Evolutionary conservation across 2,888 invertebrate species (phyloP), one percentile per base, ranked within the genome.

Genomic region (Chouioia cunea): DNA sequence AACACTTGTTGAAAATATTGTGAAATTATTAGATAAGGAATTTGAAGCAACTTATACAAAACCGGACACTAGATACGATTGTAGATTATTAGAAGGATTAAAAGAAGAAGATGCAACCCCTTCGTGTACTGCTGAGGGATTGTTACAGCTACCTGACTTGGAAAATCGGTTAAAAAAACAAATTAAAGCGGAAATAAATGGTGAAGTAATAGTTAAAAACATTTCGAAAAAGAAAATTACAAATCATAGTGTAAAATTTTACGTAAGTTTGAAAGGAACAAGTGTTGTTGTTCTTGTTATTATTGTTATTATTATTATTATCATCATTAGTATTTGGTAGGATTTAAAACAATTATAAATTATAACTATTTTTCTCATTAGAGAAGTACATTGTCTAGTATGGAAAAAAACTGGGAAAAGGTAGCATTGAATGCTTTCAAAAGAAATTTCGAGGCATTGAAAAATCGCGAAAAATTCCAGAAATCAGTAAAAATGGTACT

Each of bases 201-300:
- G 92, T 27, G 88, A 88, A 59, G 86, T 95, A 4, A 89, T 89
- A 60, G 90, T 96, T 15, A 87, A 90, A 78, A 92, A 92, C 74
- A 90, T 93, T 68, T 88, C 88, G 73, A 86, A 86, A 66, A 76
- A 81, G 16, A 83, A 84, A 76, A 80, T 87, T 18, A 78, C 83
- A 27, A 27, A 6, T 43, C 78, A 82, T 78, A 88, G 85, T 78
- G 89, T 89, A 86, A 86, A 87, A 50, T 64, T 60, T 47, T 58
- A 14, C 18, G 27, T 27, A 27, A 27, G 27, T 27, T 27, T n/a
- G n/a, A n/a, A n/a, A n/a, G n/a, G n/a, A n/a, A n/a, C n/a, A n/a
- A n/a, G n/a, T n/a, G n/a, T n/a, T n/a, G n/a, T n/a, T n/a, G n/a
- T 12, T 27, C 44, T 59, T 27, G 1, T 23, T 14, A 60, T 60